These are phyloP conservation scores for Abrostola tripartita DNA, from an alignment of 2,888 invertebrate species.

Conservation along the genomic window DNA sequence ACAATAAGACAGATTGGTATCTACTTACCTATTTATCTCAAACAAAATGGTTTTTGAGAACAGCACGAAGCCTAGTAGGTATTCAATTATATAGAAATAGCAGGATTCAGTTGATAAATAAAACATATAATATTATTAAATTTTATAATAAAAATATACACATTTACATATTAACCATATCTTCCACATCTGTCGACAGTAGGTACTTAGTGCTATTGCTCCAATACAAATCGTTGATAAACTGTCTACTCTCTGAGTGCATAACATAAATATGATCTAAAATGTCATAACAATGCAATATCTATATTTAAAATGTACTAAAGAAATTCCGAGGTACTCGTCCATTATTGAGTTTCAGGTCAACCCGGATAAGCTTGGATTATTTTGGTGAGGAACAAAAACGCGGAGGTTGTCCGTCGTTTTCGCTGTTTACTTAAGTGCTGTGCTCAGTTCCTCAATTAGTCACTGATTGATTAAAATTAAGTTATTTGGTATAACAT, in stretches of 20 bases:
- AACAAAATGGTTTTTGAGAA: too few relatives aligned
- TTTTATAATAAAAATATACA: constrained; percentile 83
- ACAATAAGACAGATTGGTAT: too few relatives aligned
- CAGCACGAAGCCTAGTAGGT: not conserved
- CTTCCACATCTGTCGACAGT: constrained; percentile 57
- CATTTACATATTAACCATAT: constrained; percentile 66
- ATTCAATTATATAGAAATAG: not conserved
- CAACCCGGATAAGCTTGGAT: not conserved
- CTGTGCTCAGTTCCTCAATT: not conserved
- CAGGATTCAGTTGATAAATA: constrained; percentile 4
- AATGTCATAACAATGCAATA: constrained; percentile 52
- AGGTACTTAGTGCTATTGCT: constrained; percentile 71
- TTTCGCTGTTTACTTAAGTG: not conserved
- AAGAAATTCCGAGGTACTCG: constrained; percentile 25
- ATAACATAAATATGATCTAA: constrained; percentile 52
- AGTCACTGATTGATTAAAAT: not conserved
- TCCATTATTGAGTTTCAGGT: constrained; percentile 16
- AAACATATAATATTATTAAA: constrained; percentile 57
- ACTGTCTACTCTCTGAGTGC: constrained; percentile 50
- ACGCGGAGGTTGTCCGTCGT: not conserved
- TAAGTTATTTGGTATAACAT: too few relatives aligned
- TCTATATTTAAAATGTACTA: constrained; percentile 15
- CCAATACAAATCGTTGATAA: constrained; percentile 41
- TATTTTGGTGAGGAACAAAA: not conserved
- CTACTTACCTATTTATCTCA: too few relatives aligned